phyloP scores from a whole-genome alignment of 1,140 invertebrate species.

The Drosophila baimaii region DNA sequence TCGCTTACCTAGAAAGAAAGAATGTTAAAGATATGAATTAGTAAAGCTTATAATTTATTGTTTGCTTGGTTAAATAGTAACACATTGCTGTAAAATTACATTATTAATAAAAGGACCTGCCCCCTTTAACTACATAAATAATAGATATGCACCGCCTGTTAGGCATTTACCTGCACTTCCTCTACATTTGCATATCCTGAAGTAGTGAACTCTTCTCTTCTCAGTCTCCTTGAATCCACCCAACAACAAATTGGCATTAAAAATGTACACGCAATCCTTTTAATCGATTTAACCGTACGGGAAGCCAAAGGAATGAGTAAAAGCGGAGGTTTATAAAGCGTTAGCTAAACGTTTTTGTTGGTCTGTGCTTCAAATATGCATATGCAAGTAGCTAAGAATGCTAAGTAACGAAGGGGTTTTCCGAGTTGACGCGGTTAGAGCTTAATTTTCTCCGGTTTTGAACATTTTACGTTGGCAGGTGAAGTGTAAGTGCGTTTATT shows the following conservation, averaged over 20 bases:
- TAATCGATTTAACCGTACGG: constrained; percentile 59
- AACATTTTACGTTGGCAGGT: constrained; percentile 17
- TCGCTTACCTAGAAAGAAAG: constrained; percentile 63
- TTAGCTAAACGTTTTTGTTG: constrained; percentile 47
- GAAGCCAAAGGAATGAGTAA: constrained; percentile 10
- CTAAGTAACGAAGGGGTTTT: constrained; percentile 11
- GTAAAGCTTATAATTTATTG: not conserved
- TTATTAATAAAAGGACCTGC: no score
- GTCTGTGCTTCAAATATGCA: constrained; percentile 52
- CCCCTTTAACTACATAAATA: not conserved
- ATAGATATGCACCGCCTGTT: not conserved
- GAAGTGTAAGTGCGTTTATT: not conserved
- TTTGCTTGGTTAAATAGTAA: not conserved
- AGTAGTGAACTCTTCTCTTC: constrained; percentile 17
- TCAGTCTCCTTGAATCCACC: constrained; percentile 9
- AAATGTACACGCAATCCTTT: constrained; percentile 66
- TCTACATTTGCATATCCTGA: constrained; percentile 40
- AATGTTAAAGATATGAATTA: not conserved
- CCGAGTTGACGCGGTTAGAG: constrained; percentile 6
- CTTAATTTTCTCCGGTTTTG: constrained; percentile 10
- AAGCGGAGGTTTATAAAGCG: constrained; percentile 16
- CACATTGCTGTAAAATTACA: no score
- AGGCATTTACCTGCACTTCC: constrained; percentile 15
- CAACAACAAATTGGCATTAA: constrained; percentile 57
- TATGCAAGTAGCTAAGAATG: constrained; percentile 30